Evolutionary conservation across 2,797 vertebrate genomes (phyloP), one percentile per base, ranked within the genome.

Genomic region (Somateria mollissima): DNA sequence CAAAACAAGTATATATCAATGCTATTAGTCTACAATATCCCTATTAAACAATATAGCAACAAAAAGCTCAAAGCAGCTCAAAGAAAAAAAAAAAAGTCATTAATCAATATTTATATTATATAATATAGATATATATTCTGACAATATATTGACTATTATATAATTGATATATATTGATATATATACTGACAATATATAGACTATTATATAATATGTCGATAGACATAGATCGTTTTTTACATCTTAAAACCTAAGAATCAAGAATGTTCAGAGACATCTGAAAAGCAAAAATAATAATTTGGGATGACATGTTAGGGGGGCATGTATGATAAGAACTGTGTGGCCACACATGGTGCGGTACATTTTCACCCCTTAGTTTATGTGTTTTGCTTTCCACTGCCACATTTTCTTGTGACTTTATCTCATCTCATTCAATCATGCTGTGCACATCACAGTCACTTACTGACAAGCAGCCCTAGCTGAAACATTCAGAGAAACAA

Each of bases 371-470:
- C 58, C 24, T 51, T 80, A 70, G 94, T 96, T 96, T 97, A 97
- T 89, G 94, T 92, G 97, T 97, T 96, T 96, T 89, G 87, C 87
- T 97, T 97, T 91, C 96, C 90, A 92, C 89, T 97, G 92, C 84
- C 94, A 95, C 91, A 94, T 97, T 97, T 96, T 96, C 89, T 95
- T 83, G 95, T 97, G 97, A 97, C 96, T 97, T 97, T 97, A 97
- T 98, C 98, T 98, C 91, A 57, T 78, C 94, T 89, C 87, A 36
- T 97, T 98, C 98, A 95, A 94, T 96, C 97, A 97, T 71, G 81
- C 97, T 91, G 84, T 95, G 94, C 96, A 95, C 96, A 96, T 97
- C 97, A 92, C 95, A 94, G 97, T 96, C 97, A 97, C 97, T 94
- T 95, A 96, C 97, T 98, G 98, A 98, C 97, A 97, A 95, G 97